Conservation (phyloP, 2,113 vertebrate species). For the Drymodes brunneopygia region DNA sequence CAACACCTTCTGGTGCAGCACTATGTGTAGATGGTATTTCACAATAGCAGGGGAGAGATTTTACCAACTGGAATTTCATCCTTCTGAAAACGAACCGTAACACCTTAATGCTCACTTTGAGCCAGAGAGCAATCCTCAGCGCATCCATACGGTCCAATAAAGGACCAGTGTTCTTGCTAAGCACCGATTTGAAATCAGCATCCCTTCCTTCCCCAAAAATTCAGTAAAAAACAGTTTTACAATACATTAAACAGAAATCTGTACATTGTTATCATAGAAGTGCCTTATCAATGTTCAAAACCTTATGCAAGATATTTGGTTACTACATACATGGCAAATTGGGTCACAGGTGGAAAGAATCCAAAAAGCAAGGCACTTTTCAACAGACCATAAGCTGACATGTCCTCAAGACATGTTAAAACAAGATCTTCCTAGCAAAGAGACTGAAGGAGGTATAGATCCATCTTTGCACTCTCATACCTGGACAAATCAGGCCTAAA, state of each 20-base stretch:
- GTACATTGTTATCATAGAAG: not conserved
- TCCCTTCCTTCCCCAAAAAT: not conserved
- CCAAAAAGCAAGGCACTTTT: not conserved
- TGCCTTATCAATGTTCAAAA: not conserved
- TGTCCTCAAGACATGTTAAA: not conserved
- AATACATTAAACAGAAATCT: not conserved
- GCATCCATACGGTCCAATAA: not conserved
- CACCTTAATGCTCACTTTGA: not conserved
- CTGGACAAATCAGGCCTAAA: not conserved
- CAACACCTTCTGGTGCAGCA: not conserved
- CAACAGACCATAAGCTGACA: not conserved
- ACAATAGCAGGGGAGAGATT: not conserved
- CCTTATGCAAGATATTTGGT: not conserved
- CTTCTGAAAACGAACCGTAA: not conserved
- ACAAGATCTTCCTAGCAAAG: not conserved
- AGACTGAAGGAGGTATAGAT: not conserved
- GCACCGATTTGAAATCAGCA: not conserved
- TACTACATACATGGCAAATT: not conserved
- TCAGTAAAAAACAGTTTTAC: not conserved
- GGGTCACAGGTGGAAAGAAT: not conserved
- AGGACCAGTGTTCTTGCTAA: not conserved
- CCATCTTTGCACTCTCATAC: not conserved
- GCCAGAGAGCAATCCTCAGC: not conserved
- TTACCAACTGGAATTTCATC: not conserved
- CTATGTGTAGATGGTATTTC: accelerated